Base-by-base conservation (phyloP, 2,888 invertebrate genomes). In the Yponomeuta cagnagella region DNA sequence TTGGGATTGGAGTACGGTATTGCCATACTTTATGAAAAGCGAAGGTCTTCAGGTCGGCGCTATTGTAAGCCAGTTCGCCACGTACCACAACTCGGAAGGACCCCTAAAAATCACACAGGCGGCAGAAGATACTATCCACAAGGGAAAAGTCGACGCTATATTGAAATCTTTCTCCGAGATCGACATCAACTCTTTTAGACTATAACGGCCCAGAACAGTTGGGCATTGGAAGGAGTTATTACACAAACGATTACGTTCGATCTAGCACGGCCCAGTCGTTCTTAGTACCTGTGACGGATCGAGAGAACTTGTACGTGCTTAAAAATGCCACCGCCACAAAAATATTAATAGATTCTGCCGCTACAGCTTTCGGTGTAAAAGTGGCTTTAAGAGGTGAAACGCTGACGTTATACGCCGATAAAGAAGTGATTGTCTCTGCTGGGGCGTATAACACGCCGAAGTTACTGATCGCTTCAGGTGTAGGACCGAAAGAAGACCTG, bases 221-320 rank as follows among this genome's bases (percentile, higher is more conserved):
- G 9, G 71, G 71, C 12, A 69, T 71, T 37, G 48, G 52, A 6
- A 58, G 52, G 52, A 31, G 2, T 52, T 58, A 10, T 33, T 69
- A 43, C 52, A 69, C 52, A n/a, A 31, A 52, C 3, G 10, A 23
- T 8, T 9, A 5, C 15, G 58, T 52, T 6, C 23, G 58, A 15
- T 69, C 69, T 10, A 69, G 69, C n/a, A 69, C 69, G 0, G 69
- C 69, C 8, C 70, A 63, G n/a, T 31, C 43, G 4, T 70, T 72
- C 68, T 63, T 63, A 63, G n/a, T 33, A 2, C 77, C 80, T 0
- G 74, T 10, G 9, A 70, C 65, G 33, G 63, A 70, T 30, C 68
- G 67, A n/a, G 5, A 1, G 10, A 73, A 73, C 63, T 68, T 73
- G 4, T 33, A 67, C 23, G 1, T 73, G 0, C 63, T 73, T 0